Conservation (phyloP, 2,113 vertebrate species). For the cattle (Bos taurus) region ARS-UCD2.0 NC_037337.1:64158001-64158500, state of each 20-base stretch:
- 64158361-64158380: not conserved
- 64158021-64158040: not conserved
- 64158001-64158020: not conserved
- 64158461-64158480: not conserved
- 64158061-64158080: not conserved
- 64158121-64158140: not conserved
- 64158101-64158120: not conserved
- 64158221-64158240: constrained; percentile 11
- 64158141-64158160: not conserved
- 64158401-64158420: not conserved
- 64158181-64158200: not conserved
- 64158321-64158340: not conserved
- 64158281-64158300: not conserved
- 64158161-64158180: not conserved
- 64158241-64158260: not conserved
- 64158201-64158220: not conserved
- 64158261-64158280: not conserved
- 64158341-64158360: not conserved
- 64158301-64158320: not conserved
- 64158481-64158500: not conserved
- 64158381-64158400: not conserved
- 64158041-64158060: not conserved
- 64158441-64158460: not conserved
- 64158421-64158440: not conserved
- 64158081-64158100: not conserved